phyloP scores from a whole-genome alignment of 2,888 invertebrate genomes.

The Orthosia gracilis region DNA sequence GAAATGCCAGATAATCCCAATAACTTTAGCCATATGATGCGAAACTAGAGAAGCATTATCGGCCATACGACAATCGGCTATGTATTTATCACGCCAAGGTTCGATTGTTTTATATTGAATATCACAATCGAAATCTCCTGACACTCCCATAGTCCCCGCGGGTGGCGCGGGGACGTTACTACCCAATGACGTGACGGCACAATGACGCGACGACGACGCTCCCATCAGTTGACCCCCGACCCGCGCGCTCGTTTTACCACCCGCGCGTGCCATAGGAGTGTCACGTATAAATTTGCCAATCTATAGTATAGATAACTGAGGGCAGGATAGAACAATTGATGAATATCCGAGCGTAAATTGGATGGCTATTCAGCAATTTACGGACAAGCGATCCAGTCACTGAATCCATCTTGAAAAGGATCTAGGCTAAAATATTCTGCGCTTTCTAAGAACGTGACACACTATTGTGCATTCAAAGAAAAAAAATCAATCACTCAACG shows the following conservation, averaged over 20 bases:
- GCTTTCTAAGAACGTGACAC: constrained; percentile 34
- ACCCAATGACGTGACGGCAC: too few relatives aligned
- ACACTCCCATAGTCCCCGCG: too few relatives aligned
- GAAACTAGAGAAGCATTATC: too few relatives aligned
- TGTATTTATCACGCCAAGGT: neutral
- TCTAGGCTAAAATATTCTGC: neutral
- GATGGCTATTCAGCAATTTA: constrained; percentile 20
- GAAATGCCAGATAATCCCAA: too few relatives aligned
- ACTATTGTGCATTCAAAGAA: constrained; percentile 1
- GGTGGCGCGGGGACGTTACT: too few relatives aligned
- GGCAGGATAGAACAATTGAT: constrained; percentile 6
- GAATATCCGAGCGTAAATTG: constrained; percentile 28
- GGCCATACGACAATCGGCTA: too few relatives aligned
- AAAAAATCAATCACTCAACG: constrained; percentile 25
- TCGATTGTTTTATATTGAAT: neutral
- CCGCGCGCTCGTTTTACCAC: too few relatives aligned
- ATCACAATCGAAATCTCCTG: neutral
- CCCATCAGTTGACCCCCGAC: too few relatives aligned
- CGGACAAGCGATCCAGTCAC: neutral
- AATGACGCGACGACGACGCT: too few relatives aligned
- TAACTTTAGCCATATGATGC: too few relatives aligned
- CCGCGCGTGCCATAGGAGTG: too few relatives aligned
- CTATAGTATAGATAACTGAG: neutral
- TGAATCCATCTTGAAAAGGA: neutral
- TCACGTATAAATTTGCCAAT: too few relatives aligned